Percentiles rank a stretch among this genome's conserved stretches.
phyloP scores from a whole-genome alignment of 2,888 invertebrate genomes.

The Mesoligia furuncula region DNA sequence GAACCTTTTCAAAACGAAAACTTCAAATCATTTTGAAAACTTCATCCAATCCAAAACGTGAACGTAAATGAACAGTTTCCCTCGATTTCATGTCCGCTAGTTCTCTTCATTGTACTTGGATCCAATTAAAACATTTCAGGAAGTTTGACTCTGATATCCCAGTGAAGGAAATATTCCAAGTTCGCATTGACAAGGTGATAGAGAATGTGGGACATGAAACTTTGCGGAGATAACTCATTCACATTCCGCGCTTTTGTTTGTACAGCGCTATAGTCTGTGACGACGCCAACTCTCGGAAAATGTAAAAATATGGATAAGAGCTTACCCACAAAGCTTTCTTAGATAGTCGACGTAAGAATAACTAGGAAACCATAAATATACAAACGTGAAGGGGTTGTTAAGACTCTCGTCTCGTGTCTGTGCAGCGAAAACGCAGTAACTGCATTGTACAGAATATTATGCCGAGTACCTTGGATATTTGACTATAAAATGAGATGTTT shows the following conservation, averaged over 20 bases:
- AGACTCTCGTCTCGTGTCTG: slow-evolving; percentile 18
- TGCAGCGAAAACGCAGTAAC: slow-evolving; percentile 33
- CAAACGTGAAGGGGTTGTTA: slow-evolving; percentile 29
- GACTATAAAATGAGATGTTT: slow-evolving; percentile 51
- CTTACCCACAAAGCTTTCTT: slow-evolving; percentile 47
- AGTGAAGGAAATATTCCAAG: slow-evolving; percentile 71
- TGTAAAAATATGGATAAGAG: slow-evolving; percentile 53
- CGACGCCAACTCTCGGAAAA: slow-evolving; percentile 54
- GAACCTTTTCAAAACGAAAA: slow-evolving; percentile 53
- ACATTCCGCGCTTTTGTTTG: slow-evolving; percentile 69
- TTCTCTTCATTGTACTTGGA: slow-evolving; percentile 63
- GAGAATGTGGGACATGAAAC: slow-evolving; percentile 66
- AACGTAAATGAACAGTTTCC: slow-evolving; percentile 57
- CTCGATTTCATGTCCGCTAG: slow-evolving; percentile 49
- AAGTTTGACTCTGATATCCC: slow-evolving; percentile 62
- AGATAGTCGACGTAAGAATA: slow-evolving; percentile 37
- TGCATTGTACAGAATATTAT: slow-evolving; percentile 30
- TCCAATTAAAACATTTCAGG: slow-evolving; percentile 69
- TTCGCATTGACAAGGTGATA: slow-evolving; percentile 67
- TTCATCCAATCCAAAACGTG: slow-evolving; percentile 50
- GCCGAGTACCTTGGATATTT: slow-evolving; percentile 22
- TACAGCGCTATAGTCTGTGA: slow-evolving; percentile 60
- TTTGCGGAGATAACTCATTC: slow-evolving; percentile 70
- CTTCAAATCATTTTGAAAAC: slow-evolving; percentile 58
- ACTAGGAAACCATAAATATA: slow-evolving; percentile 37